phyloP scores from a whole-genome alignment of 1,140 invertebrate species.

The Elysia chlorotica region DNA sequence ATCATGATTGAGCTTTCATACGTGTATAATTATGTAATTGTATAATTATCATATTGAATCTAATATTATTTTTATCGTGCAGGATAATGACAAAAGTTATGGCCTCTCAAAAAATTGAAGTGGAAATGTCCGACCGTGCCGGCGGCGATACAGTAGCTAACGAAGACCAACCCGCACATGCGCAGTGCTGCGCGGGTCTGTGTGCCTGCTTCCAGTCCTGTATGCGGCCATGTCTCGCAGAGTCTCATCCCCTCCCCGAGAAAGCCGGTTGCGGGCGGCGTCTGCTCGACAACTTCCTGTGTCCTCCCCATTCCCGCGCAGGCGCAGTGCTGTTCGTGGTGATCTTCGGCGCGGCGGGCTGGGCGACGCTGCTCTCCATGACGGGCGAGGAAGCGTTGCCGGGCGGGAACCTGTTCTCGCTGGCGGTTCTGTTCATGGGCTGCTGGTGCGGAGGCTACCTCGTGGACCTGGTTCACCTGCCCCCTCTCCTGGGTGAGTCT shows the following conservation, averaged over 20 bases:
- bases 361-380: conserved; percentile 76
- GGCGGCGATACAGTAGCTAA: no score
- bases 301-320: conserved; percentile 57
- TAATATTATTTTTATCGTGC: no score
- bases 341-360: conserved; percentile 74
- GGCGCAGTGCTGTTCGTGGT: conserved; percentile 44
- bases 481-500: conserved; percentile 70
- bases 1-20: no score
- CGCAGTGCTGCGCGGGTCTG: not conserved
- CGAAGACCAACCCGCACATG: no score
- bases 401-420: conserved; percentile 80
- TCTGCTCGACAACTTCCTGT: conserved; percentile 48
- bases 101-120: no score
- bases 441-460: conserved; percentile 83
- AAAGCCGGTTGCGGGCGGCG: conserved; percentile 31
- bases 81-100: not conserved
- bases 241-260: conserved; percentile 40
- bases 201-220: conserved; percentile 4
- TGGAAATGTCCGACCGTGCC: no score
- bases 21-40: no score
- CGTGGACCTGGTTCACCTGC: conserved; percentile 76
- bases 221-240: conserved; percentile 33
- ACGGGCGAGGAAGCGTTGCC: conserved; percentile 75
- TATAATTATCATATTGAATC: no score
- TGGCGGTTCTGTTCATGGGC: conserved; percentile 68